These are phyloP conservation scores for Tadarida brasiliensis DNA, from an alignment of 2,797 vertebrate species.

Conservation along the genomic window DNA sequence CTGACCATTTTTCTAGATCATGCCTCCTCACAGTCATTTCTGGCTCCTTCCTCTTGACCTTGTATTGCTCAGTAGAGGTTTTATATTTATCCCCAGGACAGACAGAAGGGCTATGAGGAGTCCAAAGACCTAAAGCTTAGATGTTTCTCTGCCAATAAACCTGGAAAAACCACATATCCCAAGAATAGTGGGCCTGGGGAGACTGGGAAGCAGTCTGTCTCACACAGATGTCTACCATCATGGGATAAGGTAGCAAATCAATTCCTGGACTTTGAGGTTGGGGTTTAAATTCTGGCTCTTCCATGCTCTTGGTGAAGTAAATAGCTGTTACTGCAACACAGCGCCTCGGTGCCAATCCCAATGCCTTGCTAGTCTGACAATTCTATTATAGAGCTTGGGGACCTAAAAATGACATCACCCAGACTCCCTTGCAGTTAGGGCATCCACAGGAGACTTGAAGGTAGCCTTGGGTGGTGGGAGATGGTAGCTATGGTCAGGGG, in stretches of 20 bases:
- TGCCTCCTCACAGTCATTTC: neutral
- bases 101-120: neutral
- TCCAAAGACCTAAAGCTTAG: neutral
- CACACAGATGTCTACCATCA: neutral
- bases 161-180: neutral
- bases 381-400: neutral
- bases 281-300: neutral
- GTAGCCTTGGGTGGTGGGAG: neutral
- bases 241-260: neutral
- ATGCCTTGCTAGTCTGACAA: too few species aligned
- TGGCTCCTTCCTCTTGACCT: neutral
- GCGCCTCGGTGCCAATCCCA: neutral
- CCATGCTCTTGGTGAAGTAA: neutral
- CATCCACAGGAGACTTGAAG: neutral
- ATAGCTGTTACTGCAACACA: neutral
- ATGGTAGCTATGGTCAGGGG: neutral
- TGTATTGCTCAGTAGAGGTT: neutral
- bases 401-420: neutral
- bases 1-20: neutral
- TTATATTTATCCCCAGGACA: neutral
- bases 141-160: neutral
- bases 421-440: neutral
- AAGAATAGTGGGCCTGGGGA: neutral
- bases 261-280: neutral
- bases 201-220: fast-evolving